Conservation (phyloP, 2,113 vertebrate genomes). For the Hiodon tergisus region DNA sequence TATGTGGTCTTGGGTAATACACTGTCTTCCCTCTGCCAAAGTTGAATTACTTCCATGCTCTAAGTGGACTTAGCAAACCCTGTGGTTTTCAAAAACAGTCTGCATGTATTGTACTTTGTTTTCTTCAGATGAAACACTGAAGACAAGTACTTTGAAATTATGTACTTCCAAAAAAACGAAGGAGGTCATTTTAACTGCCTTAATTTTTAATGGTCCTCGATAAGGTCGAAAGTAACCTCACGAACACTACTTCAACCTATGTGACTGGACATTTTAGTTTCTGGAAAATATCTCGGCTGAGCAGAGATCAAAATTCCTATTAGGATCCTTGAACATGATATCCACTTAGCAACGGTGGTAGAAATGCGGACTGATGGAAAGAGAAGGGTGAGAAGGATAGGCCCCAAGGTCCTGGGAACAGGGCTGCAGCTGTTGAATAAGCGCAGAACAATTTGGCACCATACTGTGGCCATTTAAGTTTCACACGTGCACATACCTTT, state of each 20-base stretch:
- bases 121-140: not conserved
- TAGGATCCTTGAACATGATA: slow-evolving; percentile 26
- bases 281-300: not conserved
- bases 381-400: not conserved
- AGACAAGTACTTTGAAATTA: not conserved
- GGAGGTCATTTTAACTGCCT: not conserved
- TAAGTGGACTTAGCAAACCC: not conserved
- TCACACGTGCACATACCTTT: slow-evolving; percentile 23
- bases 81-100: not conserved
- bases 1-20: slow-evolving; percentile 80
- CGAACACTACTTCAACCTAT: slow-evolving; percentile 3
- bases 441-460: slow-evolving; percentile 32
- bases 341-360: slow-evolving; percentile 26
- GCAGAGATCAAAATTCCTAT: slow-evolving; percentile 21
- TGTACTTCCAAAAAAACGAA: not conserved
- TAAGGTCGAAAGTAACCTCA: not conserved
- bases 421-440: slow-evolving; percentile 38
- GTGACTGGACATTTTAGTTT: slow-evolving; percentile 25
- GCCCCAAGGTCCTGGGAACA: slow-evolving; percentile 20
- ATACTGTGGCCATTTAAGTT: slow-evolving; percentile 4
- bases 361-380: slow-evolving; percentile 20
- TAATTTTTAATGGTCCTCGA: slow-evolving; percentile 9
- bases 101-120: not conserved
- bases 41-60: not conserved
- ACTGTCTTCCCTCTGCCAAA: not conserved